Evolutionary conservation across 1,140 invertebrate species (phyloP).

Genomic region (Formica selysi): DNA sequence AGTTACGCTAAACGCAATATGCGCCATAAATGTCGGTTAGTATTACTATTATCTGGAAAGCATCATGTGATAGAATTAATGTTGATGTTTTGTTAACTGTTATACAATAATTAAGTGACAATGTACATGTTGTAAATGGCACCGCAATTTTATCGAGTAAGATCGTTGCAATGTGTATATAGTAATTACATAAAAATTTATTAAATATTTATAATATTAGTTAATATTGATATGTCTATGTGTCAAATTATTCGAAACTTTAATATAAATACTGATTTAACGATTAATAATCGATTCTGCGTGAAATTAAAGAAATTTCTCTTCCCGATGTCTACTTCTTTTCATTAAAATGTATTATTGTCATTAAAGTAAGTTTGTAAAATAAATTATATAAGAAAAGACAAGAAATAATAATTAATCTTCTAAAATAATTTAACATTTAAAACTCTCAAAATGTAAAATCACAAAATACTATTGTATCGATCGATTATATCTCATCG

Average conservation of each 20-base stretch:
- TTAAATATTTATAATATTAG: constrained; percentile 27
- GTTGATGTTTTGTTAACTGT: constrained; percentile 42
- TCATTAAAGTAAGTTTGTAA: neutral
- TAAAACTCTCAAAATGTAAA: neutral
- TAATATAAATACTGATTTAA: neutral
- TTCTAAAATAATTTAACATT: constrained; percentile 8
- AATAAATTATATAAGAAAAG: too few relatives aligned
- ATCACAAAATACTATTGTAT: neutral
- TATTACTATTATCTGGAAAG: constrained; percentile 30
- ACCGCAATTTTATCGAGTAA: constrained; percentile 26
- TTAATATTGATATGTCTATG: too few relatives aligned
- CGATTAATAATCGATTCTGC: neutral
- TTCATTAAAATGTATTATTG: neutral
- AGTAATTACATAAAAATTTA: neutral
- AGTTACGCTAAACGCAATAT: constrained; percentile 24
- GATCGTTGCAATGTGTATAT: constrained; percentile 2
- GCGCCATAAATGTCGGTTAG: constrained; percentile 30
- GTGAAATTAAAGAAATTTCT: constrained; percentile 12
- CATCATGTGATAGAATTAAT: constrained; percentile 20
- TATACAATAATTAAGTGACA: constrained; percentile 37
- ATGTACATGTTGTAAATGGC: neutral
- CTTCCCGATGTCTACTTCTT: neutral
- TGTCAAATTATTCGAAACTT: neutral
- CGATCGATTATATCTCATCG: neutral
- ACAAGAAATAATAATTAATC: neutral